Evolutionary conservation across 2,888 invertebrate species (phyloP).

Genomic region (Aleiodes alternator): DNA sequence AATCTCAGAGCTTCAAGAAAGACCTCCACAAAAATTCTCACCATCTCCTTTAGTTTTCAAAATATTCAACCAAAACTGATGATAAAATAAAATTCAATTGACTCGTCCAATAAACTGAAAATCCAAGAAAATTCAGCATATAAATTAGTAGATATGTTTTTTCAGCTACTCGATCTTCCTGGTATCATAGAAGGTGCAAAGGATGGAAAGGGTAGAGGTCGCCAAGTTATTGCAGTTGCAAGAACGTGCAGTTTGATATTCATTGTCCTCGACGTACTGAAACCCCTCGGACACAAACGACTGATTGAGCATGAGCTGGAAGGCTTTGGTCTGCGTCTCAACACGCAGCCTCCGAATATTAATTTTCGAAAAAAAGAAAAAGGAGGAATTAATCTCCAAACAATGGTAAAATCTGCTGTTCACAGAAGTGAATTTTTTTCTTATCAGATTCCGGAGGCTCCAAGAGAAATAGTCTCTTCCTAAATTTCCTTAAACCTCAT

Average conservation of each 20-base stretch:
- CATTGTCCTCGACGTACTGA: slow-evolving; percentile 97
- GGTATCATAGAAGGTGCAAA: slow-evolving; percentile 99
- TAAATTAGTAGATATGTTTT: slow-evolving; percentile 31
- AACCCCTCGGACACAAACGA: slow-evolving; percentile 97
- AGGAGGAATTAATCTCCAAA: slow-evolving; percentile 97
- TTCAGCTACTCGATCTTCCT: slow-evolving; percentile 95
- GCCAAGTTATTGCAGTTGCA: slow-evolving; percentile 99
- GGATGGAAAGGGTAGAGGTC: slow-evolving; percentile 98
- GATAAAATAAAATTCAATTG: not conserved
- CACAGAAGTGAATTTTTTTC: not conserved
- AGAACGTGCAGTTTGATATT: slow-evolving; percentile 98
- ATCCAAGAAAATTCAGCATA: no score
- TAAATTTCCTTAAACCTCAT: no score
- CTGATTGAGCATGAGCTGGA: slow-evolving; percentile 98
- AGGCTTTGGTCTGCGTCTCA: slow-evolving; percentile 97
- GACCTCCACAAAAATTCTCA: no score
- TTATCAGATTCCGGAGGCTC: no score
- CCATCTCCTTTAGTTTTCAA: no score
- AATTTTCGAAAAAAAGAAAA: slow-evolving; percentile 98
- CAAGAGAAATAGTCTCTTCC: no score
- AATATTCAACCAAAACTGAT: no score
- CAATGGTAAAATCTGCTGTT: slow-evolving; percentile 81
- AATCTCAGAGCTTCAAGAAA: no score
- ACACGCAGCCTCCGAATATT: slow-evolving; percentile 98
- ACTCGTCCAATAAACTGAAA: no score